These are phyloP conservation scores for Hanleya hanleyi DNA, from an alignment of 2,888 invertebrate species.

Conservation along the genomic window DNA sequence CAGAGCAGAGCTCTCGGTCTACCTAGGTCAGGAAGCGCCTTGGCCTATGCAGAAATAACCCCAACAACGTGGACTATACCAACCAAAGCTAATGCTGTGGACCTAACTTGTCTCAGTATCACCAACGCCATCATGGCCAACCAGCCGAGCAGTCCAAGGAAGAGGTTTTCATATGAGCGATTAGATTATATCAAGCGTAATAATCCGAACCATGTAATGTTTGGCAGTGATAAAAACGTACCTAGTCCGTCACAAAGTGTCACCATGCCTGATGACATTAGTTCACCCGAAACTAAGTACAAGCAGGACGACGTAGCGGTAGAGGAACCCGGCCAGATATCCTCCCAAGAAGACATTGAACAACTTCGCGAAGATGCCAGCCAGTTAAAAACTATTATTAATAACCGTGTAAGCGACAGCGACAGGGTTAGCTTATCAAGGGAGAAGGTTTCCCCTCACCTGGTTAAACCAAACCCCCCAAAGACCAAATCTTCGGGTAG, in stretches of 20 bases:
- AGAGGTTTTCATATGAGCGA: not conserved
- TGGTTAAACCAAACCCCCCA: no score
- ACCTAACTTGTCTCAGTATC: not conserved
- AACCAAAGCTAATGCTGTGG: not conserved
- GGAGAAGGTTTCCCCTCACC: no score
- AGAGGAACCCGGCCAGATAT: no score
- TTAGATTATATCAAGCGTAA: not conserved
- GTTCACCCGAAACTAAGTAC: no score
- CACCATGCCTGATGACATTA: no score
- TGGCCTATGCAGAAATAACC: not conserved
- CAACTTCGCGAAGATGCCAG: not conserved
- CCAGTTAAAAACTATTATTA: not conserved
- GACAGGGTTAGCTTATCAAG: no score
- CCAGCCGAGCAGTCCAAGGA: not conserved
- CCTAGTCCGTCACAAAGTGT: no score
- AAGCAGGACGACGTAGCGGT: no score
- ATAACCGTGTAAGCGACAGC: no score
- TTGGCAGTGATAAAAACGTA: no score
- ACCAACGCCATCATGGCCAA: not conserved
- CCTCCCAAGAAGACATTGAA: no score
- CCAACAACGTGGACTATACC: not conserved
- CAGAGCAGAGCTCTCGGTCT: not conserved
- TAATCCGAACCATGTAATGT: not conserved
- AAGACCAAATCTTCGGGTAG: not conserved
- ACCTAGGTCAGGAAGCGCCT: not conserved